Evolutionary conservation across 2,797 vertebrate species (phyloP).

Genomic region (Mus spretus): DNA sequence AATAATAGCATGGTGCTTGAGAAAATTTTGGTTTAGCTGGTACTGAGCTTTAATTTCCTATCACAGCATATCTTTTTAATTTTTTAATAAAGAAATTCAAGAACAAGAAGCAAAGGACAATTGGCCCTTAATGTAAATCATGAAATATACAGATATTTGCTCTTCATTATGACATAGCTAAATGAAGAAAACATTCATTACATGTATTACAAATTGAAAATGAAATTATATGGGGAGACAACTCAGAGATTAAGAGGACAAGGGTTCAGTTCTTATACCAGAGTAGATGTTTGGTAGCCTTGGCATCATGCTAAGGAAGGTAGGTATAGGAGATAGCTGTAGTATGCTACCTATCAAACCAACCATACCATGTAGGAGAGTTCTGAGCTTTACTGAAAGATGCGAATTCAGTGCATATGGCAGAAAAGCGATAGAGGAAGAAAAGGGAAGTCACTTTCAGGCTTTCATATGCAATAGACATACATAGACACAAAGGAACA

Average conservation of each 20-base stretch:
- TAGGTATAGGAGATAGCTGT: fast-evolving
- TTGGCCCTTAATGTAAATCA: neutral
- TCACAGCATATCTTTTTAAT: neutral
- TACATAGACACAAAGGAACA: neutral
- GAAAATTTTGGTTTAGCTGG: neutral
- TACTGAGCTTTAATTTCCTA: fast-evolving
- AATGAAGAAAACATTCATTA: neutral
- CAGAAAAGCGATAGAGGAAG: neutral
- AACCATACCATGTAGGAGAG: neutral
- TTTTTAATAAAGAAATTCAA: neutral
- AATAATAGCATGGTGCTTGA: neutral
- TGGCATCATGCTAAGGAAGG: neutral
- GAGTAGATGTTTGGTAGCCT: neutral
- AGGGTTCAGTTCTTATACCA: fast-evolving
- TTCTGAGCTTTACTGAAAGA: neutral
- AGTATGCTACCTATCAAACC: too few relatives aligned
- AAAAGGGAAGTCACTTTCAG: fast-evolving
- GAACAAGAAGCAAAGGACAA: neutral
- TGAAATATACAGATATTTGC: neutral
- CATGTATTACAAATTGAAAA: neutral
- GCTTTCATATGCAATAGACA: neutral
- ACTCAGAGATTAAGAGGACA: neutral
- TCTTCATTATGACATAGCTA: neutral
- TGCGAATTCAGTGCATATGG: neutral
- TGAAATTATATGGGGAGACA: neutral